Conservation (phyloP, 2,888 invertebrate genomes). For the Elysia crispata region DNA sequence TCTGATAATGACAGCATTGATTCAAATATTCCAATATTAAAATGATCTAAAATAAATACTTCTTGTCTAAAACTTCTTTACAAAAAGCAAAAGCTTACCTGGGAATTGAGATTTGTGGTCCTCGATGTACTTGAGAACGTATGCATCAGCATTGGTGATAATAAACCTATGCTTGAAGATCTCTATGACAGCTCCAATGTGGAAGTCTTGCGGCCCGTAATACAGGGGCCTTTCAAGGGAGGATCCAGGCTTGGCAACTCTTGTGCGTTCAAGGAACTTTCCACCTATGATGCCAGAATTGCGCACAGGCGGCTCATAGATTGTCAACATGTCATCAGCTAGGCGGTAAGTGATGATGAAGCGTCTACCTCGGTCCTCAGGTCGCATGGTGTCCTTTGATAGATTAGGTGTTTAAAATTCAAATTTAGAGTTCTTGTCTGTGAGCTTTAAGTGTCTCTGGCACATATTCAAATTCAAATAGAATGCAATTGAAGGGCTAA, state of each 20-base stretch:
- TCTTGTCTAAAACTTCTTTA: background rate
- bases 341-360: conserved; percentile 88
- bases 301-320: conserved; percentile 83
- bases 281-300: conserved; percentile 85
- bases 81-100: conserved; percentile 58
- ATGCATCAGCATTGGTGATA: conserved; percentile 90
- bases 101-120: conserved; percentile 76
- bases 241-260: conserved; percentile 84
- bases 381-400: conserved; percentile 84
- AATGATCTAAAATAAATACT: background rate
- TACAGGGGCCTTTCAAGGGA: conserved; percentile 84
- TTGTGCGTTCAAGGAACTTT: conserved; percentile 84
- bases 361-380: conserved; percentile 86
- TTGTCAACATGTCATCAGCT: conserved; percentile 86
- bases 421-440: too few species aligned
- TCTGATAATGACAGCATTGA: background rate
- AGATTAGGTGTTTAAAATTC: background rate
- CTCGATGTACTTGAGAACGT: conserved; percentile 84
- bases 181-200: conserved; percentile 85
- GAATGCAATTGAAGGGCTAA: too few species aligned
- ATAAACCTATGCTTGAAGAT: conserved; percentile 87
- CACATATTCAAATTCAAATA: too few species aligned
- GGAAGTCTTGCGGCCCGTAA: conserved; percentile 88
- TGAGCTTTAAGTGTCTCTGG: too few species aligned
- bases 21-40: background rate